Conservation (phyloP, 1,140 invertebrate genomes). For the Eumeta japonica region DNA sequence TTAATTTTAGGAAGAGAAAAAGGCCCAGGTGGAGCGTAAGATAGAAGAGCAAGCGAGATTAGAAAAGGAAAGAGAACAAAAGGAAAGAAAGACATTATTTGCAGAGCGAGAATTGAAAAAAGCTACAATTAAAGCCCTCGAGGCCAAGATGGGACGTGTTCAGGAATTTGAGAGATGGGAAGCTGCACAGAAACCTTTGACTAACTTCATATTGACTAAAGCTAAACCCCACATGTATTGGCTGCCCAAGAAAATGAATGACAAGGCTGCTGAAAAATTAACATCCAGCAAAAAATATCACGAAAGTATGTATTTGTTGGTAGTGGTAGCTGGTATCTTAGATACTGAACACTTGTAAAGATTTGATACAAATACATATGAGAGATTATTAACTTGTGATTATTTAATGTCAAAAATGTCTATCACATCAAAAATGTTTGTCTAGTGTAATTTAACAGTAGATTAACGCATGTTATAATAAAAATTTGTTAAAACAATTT, state of each 20-base stretch:
- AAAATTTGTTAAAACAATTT: too few species aligned
- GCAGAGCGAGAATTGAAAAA: constrained; percentile 82
- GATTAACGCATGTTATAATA: too few species aligned
- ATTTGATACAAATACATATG: too few species aligned
- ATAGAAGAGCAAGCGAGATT: constrained; percentile 86
- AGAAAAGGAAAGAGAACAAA: constrained; percentile 82
- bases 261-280: constrained; percentile 53
- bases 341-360: too few species aligned
- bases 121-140: constrained; percentile 83
- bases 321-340: constrained; percentile 1
- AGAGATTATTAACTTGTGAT: too few species aligned
- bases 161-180: constrained; percentile 89
- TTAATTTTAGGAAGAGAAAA: constrained; percentile 44
- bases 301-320: constrained; percentile 50
- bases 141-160: constrained; percentile 85
- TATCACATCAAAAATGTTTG: too few species aligned
- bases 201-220: constrained; percentile 85
- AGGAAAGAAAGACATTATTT: constrained; percentile 84
- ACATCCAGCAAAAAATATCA: constrained; percentile 51
- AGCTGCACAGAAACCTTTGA: constrained; percentile 70
- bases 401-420: too few species aligned
- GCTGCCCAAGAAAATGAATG: constrained; percentile 71
- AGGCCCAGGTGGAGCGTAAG: constrained; percentile 87
- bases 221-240: constrained; percentile 86
- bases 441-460: too few species aligned